Conservation (phyloP, 2,797 vertebrate genomes). For the Lutra lutra region DNA sequence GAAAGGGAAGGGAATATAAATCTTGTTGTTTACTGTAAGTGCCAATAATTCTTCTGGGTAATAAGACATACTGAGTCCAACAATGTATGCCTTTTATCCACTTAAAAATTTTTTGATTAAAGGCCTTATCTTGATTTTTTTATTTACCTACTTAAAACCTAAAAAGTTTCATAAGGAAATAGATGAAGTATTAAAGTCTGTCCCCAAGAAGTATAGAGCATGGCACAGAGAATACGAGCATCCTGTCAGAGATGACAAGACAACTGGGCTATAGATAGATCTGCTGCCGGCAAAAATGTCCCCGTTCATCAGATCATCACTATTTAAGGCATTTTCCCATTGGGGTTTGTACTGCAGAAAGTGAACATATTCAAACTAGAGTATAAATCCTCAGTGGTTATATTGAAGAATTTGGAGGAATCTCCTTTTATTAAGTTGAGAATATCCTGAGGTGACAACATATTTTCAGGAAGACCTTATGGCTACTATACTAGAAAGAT, state of each 20-base stretch:
- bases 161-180: neutral
- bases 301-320: neutral
- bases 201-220: neutral
- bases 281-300: neutral
- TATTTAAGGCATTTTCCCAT: slow-evolving; percentile 5
- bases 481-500: neutral
- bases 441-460: neutral
- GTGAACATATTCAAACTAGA: neutral
- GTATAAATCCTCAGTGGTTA: slow-evolving; percentile 2
- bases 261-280: neutral
- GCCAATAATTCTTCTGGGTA: neutral
- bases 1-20: neutral
- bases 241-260: neutral
- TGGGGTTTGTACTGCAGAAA: slow-evolving; percentile 22
- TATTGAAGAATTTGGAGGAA: neutral
- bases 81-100: neutral
- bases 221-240: neutral
- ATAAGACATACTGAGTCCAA: neutral
- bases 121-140: neutral
- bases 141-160: neutral
- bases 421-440: slow-evolving; percentile 9
- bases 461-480: neutral
- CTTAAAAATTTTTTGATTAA: neutral
- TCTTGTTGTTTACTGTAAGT: neutral
- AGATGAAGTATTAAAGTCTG: neutral